These are phyloP conservation scores for Margaritifera margaritifera DNA, from an alignment of 2,888 invertebrate species.

Conservation along the genomic window DNA sequence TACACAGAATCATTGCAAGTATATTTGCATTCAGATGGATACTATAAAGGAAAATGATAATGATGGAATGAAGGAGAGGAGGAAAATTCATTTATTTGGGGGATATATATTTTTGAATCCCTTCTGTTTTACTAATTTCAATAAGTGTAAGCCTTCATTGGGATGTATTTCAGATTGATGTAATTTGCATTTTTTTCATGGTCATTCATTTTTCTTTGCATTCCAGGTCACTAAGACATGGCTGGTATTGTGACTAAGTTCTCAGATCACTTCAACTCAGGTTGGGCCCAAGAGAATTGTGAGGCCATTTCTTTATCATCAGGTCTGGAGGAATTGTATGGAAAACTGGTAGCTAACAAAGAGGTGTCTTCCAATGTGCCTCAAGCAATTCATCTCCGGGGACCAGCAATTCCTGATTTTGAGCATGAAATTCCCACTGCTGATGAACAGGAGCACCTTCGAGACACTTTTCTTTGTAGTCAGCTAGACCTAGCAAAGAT, in stretches of 20 bases:
- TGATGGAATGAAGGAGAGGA: no score
- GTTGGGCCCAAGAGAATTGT: conserved; percentile 78
- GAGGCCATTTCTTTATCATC: conserved; percentile 75
- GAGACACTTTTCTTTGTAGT: conserved; percentile 75
- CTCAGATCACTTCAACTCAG: conserved; percentile 77
- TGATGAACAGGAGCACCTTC: conserved; percentile 76
- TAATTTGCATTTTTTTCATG: no score
- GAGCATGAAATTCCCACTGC: conserved; percentile 75
- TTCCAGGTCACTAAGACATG: no score
- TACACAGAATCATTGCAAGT: no score
- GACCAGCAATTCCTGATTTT: conserved; percentile 76
- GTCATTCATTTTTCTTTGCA: no score
- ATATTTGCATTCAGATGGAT: no score
- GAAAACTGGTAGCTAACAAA: conserved; percentile 76
- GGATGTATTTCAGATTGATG: no score
- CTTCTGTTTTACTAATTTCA: no score
- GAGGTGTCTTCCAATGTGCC: conserved; percentile 64
- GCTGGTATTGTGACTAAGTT: conserved; percentile 70
- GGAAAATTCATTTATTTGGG: no score
- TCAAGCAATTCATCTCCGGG: conserved; percentile 66
- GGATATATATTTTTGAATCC: no score
- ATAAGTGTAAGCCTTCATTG: no score
- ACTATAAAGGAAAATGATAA: no score
- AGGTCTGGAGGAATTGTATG: conserved; percentile 76
- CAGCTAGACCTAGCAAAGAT: conserved; percentile 77